phyloP scores from a whole-genome alignment of 1,140 invertebrate genomes.

The Meloidogyne chitwoodi region DNA sequence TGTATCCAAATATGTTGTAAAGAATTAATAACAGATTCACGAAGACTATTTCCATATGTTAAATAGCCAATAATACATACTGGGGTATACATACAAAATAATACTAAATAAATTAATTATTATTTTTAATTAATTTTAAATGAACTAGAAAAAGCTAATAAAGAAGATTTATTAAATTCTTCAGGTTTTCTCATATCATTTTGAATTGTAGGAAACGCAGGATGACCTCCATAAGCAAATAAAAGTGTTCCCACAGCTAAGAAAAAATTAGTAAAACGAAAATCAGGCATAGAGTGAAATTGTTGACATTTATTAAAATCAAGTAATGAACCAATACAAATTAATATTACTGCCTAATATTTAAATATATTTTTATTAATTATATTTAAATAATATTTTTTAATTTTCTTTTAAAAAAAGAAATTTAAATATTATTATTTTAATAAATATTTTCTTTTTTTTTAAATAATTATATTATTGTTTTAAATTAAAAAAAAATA shows the following conservation, averaged over 20 bases:
- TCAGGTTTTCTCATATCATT: constrained; percentile 62
- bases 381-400: no score
- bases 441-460: no score
- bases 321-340: constrained; percentile 46
- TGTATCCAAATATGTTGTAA: constrained; percentile 54
- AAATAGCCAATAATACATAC: constrained; percentile 51
- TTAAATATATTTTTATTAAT: no score
- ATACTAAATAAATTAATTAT: constrained; percentile 47
- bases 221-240: constrained; percentile 63
- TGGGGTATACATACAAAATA: constrained; percentile 53
- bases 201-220: constrained; percentile 64
- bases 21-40: constrained; percentile 55
- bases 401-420: no score
- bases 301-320: constrained; percentile 35
- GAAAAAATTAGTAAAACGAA: constrained; percentile 61
- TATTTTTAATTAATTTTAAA: constrained; percentile 7
- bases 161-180: constrained; percentile 61
- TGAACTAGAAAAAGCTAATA: constrained; percentile 61
- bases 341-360: constrained; percentile 53
- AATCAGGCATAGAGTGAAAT: constrained; percentile 36
- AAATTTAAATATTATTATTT: no score
- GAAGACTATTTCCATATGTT: constrained; percentile 53
- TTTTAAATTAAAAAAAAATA: no score
- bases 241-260: constrained; percentile 61
- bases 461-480: no score